phyloP scores from a whole-genome alignment of 2,797 vertebrate species.

The Schizopygopsis pylzovi region DNA sequence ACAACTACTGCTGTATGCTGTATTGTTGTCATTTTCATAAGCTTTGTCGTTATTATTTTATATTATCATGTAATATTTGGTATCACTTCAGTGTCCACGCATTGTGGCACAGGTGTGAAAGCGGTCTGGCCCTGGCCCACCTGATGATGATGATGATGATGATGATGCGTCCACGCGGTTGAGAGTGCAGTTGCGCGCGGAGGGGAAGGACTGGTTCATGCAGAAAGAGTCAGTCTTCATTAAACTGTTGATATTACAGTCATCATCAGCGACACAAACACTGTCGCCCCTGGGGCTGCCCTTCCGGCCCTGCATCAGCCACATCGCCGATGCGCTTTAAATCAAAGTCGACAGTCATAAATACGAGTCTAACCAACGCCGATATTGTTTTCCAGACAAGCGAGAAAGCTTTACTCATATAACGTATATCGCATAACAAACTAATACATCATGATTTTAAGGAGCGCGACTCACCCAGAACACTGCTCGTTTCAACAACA shows the following conservation, averaged over 20 bases:
- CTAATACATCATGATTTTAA: background rate
- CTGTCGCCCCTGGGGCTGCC: constrained; percentile 58
- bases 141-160: constrained; percentile 56
- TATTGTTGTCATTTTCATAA: background rate
- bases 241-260: constrained; percentile 38
- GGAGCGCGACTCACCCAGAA: constrained; percentile 15
- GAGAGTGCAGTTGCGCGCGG: constrained; percentile 70
- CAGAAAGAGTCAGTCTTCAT: constrained; percentile 65
- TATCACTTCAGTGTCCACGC: background rate
- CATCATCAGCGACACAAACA: constrained; percentile 62
- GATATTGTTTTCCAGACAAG: background rate
- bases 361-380: background rate
- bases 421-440: background rate
- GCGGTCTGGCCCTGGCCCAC: constrained; percentile 67
- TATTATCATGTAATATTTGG: background rate
- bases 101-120: background rate
- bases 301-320: constrained; percentile 58
- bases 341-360: background rate
- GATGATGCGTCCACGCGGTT: constrained; percentile 58
- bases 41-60: background rate
- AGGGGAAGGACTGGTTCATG: constrained; percentile 77
- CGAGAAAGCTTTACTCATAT: background rate
- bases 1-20: background rate
- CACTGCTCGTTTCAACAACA: background rate
- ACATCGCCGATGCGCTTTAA: constrained; percentile 63